phyloP scores from a whole-genome alignment of 2,797 vertebrate species.

The Pseudopleuronectes americanus region DNA sequence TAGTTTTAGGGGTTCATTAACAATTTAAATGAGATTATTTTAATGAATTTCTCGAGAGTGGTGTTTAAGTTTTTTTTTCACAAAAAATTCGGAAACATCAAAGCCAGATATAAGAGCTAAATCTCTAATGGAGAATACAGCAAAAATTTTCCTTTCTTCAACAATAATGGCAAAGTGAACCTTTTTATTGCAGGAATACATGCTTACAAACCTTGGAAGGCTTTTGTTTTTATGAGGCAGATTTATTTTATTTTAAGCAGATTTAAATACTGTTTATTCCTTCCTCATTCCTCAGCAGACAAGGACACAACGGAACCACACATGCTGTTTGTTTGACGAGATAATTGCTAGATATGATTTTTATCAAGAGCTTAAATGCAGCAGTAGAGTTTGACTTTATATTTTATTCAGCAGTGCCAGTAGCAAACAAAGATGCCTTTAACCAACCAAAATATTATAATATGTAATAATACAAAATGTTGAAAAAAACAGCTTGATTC shows the following conservation, averaged over 20 bases:
- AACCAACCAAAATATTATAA: not conserved
- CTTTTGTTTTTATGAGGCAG: not conserved
- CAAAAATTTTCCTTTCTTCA: not conserved
- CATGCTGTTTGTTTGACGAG: conserved; percentile 2
- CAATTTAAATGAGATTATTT: conserved; percentile 6
- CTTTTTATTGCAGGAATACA: not conserved
- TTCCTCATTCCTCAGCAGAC: not conserved
- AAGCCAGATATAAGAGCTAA: not conserved
- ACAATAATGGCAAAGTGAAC: not conserved
- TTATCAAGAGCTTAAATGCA: not conserved
- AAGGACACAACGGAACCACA: conserved; percentile 1
- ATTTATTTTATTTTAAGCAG: too few species aligned
- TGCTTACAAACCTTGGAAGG: not conserved
- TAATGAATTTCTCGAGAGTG: conserved; percentile 2
- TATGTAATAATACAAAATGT: too few species aligned
- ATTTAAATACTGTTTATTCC: not conserved
- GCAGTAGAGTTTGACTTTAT: not conserved
- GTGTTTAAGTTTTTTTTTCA: conserved; percentile 4
- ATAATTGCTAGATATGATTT: not conserved
- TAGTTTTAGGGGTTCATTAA: not conserved
- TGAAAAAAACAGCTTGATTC: too few species aligned
- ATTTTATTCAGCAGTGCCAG: not conserved
- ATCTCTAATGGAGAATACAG: not conserved
- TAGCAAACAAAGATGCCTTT: not conserved
- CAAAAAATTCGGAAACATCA: not conserved